Evolutionary conservation across 2,797 vertebrate genomes (phyloP), one percentile per base, ranked within the genome.

Genomic region (Enteromius anoplus): DNA sequence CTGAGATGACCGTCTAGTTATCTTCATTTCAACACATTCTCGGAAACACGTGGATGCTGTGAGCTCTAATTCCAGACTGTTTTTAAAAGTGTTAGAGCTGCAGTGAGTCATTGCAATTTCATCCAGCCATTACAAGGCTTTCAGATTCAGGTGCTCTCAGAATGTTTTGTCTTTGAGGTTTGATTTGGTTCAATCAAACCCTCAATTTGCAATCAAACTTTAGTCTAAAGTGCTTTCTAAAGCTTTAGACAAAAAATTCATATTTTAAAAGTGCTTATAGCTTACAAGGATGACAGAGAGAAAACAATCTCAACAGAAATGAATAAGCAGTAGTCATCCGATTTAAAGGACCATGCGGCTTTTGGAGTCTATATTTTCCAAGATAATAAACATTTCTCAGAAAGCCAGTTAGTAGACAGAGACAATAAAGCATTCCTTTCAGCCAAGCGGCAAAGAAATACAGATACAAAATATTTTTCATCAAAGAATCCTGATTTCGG

Each of bases 41-140:
- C 49, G 53, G 12, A 51, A 69, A 40, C 49, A 15, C 66, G 58
- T n/a, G 53, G 6, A 32, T 32, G n/a, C 49, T 55, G 32, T 58
- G 10, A 80, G 76, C 45, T 78, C n/a, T 23, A 78, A 73, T 73
- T 51, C 51, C 7, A 75, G 72, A 23, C 72, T n/a, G 51, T 32
- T 58, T 55, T 19, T 40, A 14, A 55, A 71, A 60, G 23, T 70
- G 34, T 0, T 47, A 53, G 14, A 26, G 15, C 10, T 5, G 2
- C 6, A 0, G 34, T 58, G 78, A 80, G 51, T 60, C 58, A 32
- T 14, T n/a, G 14, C 49, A 71, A 14, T 81, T n/a, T 60, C 29
- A 75, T 55, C 5, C 1, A 65, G 58, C 19, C 70, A 81, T 81
- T 65, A 49, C n/a, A 75, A 64, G 19, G 29, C 80, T 64, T 62